These are phyloP conservation scores for Helogale parvula DNA, from an alignment of 2,113 vertebrate species.

Conservation along the genomic window DNA sequence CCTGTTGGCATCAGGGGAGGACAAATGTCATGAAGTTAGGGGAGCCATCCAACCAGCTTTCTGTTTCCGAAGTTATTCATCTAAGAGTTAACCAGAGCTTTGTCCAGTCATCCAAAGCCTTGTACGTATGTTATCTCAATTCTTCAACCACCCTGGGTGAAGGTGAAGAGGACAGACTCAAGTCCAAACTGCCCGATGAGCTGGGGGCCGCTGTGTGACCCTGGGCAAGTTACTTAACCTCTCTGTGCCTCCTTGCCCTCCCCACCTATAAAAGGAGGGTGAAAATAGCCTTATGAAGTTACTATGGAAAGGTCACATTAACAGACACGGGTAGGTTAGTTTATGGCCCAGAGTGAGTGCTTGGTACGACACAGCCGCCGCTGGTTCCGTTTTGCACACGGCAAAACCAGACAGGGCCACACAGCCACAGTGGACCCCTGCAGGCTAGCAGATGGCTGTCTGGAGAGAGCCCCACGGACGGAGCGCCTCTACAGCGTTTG, in stretches of 20 bases:
- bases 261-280: background rate
- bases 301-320: background rate
- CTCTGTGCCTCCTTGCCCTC: background rate
- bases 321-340: background rate
- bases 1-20: background rate
- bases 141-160: background rate
- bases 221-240: background rate
- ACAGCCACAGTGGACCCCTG: too few species aligned
- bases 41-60: background rate
- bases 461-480: background rate
- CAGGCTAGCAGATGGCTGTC: too few species aligned
- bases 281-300: background rate
- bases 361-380: rapidly evolving
- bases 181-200: background rate
- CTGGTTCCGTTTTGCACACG: background rate
- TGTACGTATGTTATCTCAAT: background rate
- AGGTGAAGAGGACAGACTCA: background rate
- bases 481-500: background rate
- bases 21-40: background rate
- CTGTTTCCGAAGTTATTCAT: background rate
- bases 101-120: background rate
- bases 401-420: background rate
- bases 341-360: background rate
- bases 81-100: background rate
- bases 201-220: background rate